Conservation (phyloP, 2,797 vertebrate species). For the Typhlichthys eigenmanni region DNA sequence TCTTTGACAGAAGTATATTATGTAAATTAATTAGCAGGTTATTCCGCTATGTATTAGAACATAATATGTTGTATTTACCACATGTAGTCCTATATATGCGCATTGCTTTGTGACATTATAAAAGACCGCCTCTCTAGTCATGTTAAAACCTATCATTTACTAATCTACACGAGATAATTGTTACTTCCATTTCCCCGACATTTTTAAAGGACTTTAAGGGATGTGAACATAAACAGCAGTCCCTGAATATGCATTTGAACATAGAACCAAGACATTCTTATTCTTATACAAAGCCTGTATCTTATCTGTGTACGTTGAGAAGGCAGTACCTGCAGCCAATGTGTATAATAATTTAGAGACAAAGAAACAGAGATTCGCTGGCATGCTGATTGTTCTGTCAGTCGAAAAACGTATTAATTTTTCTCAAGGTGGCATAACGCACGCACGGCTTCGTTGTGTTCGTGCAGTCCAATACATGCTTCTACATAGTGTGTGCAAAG, state of each 20-base stretch:
- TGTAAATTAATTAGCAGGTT: not conserved
- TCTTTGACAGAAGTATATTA: no score
- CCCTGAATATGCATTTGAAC: conserved; percentile 26
- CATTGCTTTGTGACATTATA: conserved; percentile 23
- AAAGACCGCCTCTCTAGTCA: conserved; percentile 39
- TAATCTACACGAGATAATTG: conserved; percentile 56
- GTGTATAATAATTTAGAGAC: conserved; percentile 7
- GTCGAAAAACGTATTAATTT: conserved; percentile 43
- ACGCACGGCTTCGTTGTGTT: conserved; percentile 22
- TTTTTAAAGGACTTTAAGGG: conserved; percentile 57
- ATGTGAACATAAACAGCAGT: conserved; percentile 21
- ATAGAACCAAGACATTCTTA: conserved; percentile 7
- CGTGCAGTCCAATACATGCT: conserved; percentile 10
- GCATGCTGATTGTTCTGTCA: conserved; percentile 23
- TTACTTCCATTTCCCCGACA: conserved; percentile 44
- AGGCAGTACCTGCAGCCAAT: conserved; percentile 43
- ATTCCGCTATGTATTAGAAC: not conserved
- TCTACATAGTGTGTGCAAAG: conserved; percentile 40
- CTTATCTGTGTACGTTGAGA: conserved; percentile 20
- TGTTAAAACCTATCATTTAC: conserved; percentile 63
- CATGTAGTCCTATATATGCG: conserved; percentile 8
- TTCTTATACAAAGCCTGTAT: not conserved
- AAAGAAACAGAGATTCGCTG: conserved; percentile 31
- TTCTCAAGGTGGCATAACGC: conserved; percentile 33
- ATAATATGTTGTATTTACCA: not conserved